Conservation (phyloP, 2,888 invertebrate genomes). For the Tenthredo distinguenda region DNA sequence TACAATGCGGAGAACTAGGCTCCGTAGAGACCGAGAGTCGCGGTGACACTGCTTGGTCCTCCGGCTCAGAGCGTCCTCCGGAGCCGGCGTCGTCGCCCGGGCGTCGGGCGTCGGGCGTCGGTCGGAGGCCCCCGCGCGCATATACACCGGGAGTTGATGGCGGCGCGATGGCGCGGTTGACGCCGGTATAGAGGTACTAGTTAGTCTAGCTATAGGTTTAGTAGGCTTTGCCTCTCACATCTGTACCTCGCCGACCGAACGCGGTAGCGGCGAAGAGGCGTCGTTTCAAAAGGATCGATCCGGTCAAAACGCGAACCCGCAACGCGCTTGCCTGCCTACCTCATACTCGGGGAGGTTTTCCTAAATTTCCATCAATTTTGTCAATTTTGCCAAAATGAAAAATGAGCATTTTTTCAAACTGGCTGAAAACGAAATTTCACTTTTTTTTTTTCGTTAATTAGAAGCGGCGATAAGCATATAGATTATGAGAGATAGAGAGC, state of each 20-base stretch:
- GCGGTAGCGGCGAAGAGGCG: slow-evolving; percentile 22
- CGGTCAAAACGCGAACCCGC: not conserved
- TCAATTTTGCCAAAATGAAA: not conserved
- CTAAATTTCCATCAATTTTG: not conserved
- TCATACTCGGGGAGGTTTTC: not conserved
- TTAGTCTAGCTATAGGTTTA: not conserved
- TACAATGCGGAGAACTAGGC: slow-evolving; percentile 15
- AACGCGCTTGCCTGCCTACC: not conserved
- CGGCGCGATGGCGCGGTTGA: slow-evolving; percentile 26
- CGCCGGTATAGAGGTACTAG: slow-evolving; percentile 10
- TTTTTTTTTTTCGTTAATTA: too few relatives aligned
- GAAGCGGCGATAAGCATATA: not conserved
- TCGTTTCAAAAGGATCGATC: slow-evolving; percentile 43
- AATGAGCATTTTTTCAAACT: not conserved
- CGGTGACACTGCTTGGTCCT: slow-evolving; percentile 47
- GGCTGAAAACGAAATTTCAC: not conserved
- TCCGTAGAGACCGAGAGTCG: slow-evolving; percentile 49
- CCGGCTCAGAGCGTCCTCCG: slow-evolving; percentile 35
- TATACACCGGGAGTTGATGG: slow-evolving; percentile 27
- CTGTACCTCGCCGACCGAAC: not conserved
- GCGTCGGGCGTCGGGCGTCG: slow-evolving; percentile 31
- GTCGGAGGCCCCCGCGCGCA: slow-evolving; percentile 37
- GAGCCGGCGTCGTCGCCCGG: slow-evolving; percentile 45
- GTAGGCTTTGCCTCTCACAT: not conserved
- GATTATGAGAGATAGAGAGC: not conserved